A percentile compares a stretch with the other conserved stretches of the same genome.
Conservation (phyloP, 92 coral and sea anemone genomes). For the Epizoanthus ramosus region DNA sequence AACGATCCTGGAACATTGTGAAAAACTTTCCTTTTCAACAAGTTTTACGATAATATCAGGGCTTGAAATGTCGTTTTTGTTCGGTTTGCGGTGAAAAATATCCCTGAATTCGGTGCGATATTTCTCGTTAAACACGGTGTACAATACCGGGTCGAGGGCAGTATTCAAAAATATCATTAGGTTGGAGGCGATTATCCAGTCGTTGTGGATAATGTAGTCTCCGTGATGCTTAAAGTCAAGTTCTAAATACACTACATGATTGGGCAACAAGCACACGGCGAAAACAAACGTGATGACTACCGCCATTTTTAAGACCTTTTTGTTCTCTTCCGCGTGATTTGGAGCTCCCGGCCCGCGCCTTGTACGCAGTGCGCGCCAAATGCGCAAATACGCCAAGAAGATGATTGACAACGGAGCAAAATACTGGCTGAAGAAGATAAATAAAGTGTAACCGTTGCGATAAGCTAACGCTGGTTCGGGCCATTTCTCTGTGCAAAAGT, state of each 20-base stretch:
- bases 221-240: constrained; percentile 62
- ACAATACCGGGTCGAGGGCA: constrained; percentile 81
- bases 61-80: background rate
- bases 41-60: constrained; percentile 33
- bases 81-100: constrained; percentile 3
- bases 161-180: constrained; percentile 73
- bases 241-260: constrained; percentile 72
- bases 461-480: constrained; percentile 62
- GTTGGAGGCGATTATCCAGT: constrained; percentile 73
- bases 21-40: background rate
- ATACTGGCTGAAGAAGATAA: constrained; percentile 70
- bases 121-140: constrained; percentile 71
- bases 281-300: constrained; percentile 71
- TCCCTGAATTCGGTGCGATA: constrained; percentile 69
- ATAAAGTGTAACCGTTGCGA: constrained; percentile 59
- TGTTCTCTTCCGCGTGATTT: constrained; percentile 63
- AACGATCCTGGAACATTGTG: background rate
- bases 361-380: constrained; percentile 58
- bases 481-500: constrained; percentile 74
- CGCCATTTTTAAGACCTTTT: constrained; percentile 76
- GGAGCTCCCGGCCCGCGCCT: constrained; percentile 48
- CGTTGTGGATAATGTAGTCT: constrained; percentile 49
- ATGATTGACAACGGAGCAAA: constrained; percentile 61
- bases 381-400: constrained; percentile 73
- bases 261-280: constrained; percentile 77